A percentile compares a stretch with the other conserved stretches of the same genome.
Conservation (phyloP, 2,113 vertebrate genomes). For the Podarcis muralis region DNA sequence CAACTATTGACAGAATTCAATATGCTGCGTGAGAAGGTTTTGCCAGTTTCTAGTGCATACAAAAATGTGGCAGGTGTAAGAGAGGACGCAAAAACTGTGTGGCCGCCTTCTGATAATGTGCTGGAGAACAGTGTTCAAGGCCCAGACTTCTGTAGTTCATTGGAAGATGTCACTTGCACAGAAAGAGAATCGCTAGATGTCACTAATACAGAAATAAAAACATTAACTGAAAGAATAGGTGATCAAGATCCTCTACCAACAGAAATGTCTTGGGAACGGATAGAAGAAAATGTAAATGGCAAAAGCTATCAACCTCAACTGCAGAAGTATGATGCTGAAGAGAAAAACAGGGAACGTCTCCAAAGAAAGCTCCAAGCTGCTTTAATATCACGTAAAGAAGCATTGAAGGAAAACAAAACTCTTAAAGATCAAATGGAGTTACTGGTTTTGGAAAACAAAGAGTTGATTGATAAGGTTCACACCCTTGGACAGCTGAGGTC, state of each 20-base stretch:
- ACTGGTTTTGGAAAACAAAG: slow-evolving; percentile 67
- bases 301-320: slow-evolving; percentile 62
- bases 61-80: slow-evolving; percentile 34
- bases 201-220: slow-evolving; percentile 58
- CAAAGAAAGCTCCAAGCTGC: slow-evolving; percentile 86
- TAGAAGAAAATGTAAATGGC: slow-evolving; percentile 54
- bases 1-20: slow-evolving; percentile 47
- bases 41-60: slow-evolving; percentile 23
- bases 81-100: slow-evolving; percentile 5
- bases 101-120: slow-evolving; percentile 37
- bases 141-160: background rate
- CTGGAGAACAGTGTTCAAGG: slow-evolving; percentile 54
- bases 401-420: slow-evolving; percentile 78
- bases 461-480: slow-evolving; percentile 58
- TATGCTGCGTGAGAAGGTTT: slow-evolving; percentile 25
- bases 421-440: slow-evolving; percentile 76
- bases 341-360: slow-evolving; percentile 71
- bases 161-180: slow-evolving; percentile 30
- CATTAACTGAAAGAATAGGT: slow-evolving; percentile 66
- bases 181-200: background rate
- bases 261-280: slow-evolving; percentile 51
- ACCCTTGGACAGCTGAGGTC: slow-evolving; percentile 63
- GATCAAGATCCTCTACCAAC: slow-evolving; percentile 69
- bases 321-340: slow-evolving; percentile 61
- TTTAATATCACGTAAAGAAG: slow-evolving; percentile 85